A percentile compares a stretch with the other conserved stretches of the same genome.
These are phyloP conservation scores for Yoshiicerus persimilis DNA, from an alignment of 1,140 invertebrate genomes.

Conservation along the genomic window DNA sequence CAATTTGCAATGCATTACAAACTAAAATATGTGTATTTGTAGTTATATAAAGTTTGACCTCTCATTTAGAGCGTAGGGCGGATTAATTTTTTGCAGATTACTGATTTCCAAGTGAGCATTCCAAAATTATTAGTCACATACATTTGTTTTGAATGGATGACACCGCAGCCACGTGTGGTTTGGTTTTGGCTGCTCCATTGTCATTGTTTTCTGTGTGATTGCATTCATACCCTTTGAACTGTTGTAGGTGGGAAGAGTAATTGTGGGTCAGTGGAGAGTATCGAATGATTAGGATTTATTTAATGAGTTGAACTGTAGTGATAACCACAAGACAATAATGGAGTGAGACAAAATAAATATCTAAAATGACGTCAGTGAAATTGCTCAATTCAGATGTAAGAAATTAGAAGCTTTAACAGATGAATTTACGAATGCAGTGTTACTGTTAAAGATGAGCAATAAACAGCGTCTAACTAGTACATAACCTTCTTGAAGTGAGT, in stretches of 20 bases:
- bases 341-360: background rate
- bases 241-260: background rate
- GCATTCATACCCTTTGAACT: background rate
- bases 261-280: background rate
- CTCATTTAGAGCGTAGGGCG: background rate
- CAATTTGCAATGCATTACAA: too few species aligned
- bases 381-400: background rate
- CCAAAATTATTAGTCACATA: background rate
- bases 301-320: background rate
- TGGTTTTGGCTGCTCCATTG: background rate
- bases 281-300: background rate
- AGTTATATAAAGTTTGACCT: background rate
- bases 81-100: background rate
- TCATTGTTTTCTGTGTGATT: background rate
- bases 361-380: background rate
- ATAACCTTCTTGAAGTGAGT: too few species aligned
- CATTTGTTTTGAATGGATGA: background rate
- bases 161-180: background rate
- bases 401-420: too few species aligned
- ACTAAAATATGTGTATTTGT: too few species aligned
- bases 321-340: background rate
- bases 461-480: background rate
- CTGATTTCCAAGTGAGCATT: background rate
- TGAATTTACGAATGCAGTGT: too few species aligned
- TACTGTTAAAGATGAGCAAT: background rate